phyloP scores from a whole-genome alignment of 1,140 invertebrate genomes.

The Megalopta genalis region DNA sequence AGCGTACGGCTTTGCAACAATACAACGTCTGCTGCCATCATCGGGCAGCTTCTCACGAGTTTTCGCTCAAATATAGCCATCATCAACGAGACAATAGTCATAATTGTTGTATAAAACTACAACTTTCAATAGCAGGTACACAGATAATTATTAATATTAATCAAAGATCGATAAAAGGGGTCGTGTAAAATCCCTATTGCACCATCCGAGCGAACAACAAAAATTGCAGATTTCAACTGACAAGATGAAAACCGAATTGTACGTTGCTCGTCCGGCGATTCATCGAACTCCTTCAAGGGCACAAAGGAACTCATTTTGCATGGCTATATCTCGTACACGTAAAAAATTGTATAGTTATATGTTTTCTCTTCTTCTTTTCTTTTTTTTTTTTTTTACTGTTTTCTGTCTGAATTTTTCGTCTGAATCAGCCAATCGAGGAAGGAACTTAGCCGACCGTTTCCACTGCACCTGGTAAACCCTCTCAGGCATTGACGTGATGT shows the following conservation, averaged over 20 bases:
- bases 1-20: conserved; percentile 18
- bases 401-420: too few species aligned
- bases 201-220: conserved; percentile 17
- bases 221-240: neutral
- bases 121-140: conserved; percentile 39
- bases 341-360: conserved; percentile 11
- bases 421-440: neutral
- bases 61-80: conserved; percentile 32
- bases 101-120: conserved; percentile 24
- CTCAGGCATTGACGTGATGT: conserved; percentile 59
- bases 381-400: too few species aligned
- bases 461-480: conserved; percentile 51
- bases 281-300: neutral
- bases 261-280: conserved; percentile 25
- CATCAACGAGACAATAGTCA: conserved; percentile 19
- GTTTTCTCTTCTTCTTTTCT: neutral
- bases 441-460: conserved; percentile 56
- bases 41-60: conserved; percentile 21
- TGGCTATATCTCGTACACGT: neutral
- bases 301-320: conserved; percentile 5
- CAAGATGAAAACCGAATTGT: neutral
- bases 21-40: conserved; percentile 9
- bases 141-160: conserved; percentile 10
- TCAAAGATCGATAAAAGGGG: conserved; percentile 5
- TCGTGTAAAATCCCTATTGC: neutral